phyloP scores from a whole-genome alignment of 2,888 invertebrate species.

The Leuctra nigra region DNA sequence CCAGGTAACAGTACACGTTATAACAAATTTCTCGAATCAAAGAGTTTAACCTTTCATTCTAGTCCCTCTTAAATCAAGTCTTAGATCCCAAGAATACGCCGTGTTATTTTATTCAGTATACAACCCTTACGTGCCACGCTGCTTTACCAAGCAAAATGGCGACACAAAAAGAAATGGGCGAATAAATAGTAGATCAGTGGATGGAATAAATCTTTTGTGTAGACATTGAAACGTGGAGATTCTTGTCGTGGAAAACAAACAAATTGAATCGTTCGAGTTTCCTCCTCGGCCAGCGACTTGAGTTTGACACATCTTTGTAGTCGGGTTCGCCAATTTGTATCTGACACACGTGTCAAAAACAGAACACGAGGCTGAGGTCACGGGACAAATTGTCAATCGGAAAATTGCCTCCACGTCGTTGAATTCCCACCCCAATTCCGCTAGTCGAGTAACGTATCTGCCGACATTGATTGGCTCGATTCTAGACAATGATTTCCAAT shows the following conservation, averaged over 20 bases:
- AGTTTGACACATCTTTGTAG: too few relatives aligned
- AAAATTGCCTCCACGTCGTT: too few relatives aligned
- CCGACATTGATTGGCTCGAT: too few relatives aligned
- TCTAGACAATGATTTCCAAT: too few relatives aligned
- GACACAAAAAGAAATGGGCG: conserved; percentile 1
- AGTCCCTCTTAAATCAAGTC: background rate
- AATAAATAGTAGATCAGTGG: conserved; percentile 12
- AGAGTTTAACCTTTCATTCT: background rate
- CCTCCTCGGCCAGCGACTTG: too few relatives aligned
- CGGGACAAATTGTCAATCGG: too few relatives aligned
- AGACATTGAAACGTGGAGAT: conserved; percentile 10
- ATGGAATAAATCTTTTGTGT: conserved; percentile 2
- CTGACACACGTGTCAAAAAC: too few relatives aligned
- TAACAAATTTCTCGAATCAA: background rate
- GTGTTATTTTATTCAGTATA: conserved; percentile 9
- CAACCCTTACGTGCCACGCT: background rate
- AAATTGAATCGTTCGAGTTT: too few relatives aligned
- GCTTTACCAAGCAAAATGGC: background rate
- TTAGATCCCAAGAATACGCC: background rate
- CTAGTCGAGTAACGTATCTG: too few relatives aligned
- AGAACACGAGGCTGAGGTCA: too few relatives aligned
- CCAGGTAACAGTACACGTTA: background rate
- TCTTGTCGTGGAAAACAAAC: background rate
- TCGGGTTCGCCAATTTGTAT: too few relatives aligned
- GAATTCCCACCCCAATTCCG: too few relatives aligned